A percentile compares a stretch with the other conserved stretches of the same genome.
These are phyloP conservation scores for Drosophila lowei DNA, from an alignment of 1,140 invertebrate genomes.

Conservation along the genomic window DNA sequence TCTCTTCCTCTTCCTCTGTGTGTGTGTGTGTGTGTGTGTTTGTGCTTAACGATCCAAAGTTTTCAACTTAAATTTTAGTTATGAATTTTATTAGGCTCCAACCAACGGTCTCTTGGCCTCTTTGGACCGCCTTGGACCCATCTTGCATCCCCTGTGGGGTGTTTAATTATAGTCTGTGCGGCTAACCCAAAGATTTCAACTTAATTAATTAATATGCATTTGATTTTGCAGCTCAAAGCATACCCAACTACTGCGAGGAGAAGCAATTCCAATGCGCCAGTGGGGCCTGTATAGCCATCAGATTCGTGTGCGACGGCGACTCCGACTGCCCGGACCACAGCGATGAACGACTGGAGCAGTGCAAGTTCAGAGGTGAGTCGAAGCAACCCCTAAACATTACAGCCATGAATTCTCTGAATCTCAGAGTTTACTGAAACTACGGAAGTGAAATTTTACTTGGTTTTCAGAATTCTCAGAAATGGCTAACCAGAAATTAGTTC, in stretches of 20 bases:
- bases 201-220: constrained; percentile 78
- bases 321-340: constrained; percentile 91
- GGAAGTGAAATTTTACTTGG: too few relatives aligned
- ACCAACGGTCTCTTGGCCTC: constrained; percentile 3
- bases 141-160: constrained; percentile 18
- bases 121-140: not conserved
- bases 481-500: too few relatives aligned
- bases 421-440: not conserved
- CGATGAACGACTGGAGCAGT: constrained; percentile 88
- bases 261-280: constrained; percentile 90
- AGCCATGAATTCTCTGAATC: not conserved
- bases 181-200: constrained; percentile 54
- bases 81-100: constrained; percentile 71
- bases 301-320: constrained; percentile 90
- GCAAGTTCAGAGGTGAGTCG: constrained; percentile 62
- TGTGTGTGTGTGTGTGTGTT: constrained; percentile 35
- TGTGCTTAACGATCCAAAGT: constrained; percentile 72
- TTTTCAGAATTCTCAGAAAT: not conserved
- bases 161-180: constrained; percentile 57
- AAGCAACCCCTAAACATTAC: not conserved
- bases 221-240: constrained; percentile 71
- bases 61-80: constrained; percentile 80
- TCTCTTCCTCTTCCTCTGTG: constrained; percentile 3
- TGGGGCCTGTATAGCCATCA: constrained; percentile 91
- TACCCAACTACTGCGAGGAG: constrained; percentile 84